Conservation (phyloP, 2,888 invertebrate species). For the Ptilodon capucinus region DNA sequence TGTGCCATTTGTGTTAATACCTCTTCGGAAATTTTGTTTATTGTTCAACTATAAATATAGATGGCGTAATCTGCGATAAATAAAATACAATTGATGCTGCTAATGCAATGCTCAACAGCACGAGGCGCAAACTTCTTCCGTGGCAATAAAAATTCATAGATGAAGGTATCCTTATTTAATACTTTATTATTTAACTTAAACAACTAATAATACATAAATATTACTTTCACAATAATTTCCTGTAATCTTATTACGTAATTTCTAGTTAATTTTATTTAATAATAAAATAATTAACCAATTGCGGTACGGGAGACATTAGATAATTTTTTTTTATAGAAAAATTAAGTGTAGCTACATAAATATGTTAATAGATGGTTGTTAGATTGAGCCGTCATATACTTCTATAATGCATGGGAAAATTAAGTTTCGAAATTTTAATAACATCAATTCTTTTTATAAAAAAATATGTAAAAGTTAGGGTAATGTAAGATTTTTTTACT, state of each 20-base stretch:
- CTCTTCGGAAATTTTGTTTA: neutral
- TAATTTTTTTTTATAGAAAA: neutral
- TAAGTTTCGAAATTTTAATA: neutral
- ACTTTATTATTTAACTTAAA: constrained; percentile 17
- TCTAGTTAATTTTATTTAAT: neutral
- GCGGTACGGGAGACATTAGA: no score
- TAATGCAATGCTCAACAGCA: no score
- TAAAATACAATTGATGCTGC: no score
- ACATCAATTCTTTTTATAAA: neutral
- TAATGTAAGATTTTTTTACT: neutral
- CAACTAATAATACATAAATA: constrained; percentile 27
- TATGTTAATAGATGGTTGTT: no score
- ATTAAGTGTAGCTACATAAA: neutral
- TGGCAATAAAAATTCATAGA: neutral
- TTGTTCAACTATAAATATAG: neutral
- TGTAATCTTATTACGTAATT: constrained; percentile 14
- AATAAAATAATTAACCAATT: no score
- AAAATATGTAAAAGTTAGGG: neutral
- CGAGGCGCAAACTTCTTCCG: no score
- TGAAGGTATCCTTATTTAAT: neutral
- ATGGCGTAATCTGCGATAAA: neutral
- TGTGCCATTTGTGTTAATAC: no score
- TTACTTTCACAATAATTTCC: constrained; percentile 14
- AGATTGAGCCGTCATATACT: no score
- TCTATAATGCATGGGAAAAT: no score